Conservation (phyloP, 1,140 invertebrate species). For the Watersipora subatra region DNA sequence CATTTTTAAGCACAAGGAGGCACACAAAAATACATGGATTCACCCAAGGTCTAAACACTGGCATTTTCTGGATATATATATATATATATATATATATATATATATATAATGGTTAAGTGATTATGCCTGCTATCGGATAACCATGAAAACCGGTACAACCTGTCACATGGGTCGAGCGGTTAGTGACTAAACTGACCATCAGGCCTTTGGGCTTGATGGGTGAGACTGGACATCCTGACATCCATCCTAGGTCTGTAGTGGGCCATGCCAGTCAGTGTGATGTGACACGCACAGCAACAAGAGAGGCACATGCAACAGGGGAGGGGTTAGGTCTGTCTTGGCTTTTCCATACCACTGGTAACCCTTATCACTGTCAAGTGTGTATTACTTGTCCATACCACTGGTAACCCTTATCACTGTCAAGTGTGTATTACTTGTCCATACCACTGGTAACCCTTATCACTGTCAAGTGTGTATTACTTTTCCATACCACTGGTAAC, state of each 20-base stretch:
- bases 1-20: not conserved
- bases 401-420: no score
- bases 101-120: no score
- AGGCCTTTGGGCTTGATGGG: no score
- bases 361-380: no score
- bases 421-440: no score
- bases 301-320: not conserved
- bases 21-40: constrained; percentile 13
- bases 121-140: not conserved
- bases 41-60: constrained; percentile 13
- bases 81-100: no score
- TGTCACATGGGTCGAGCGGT: not conserved
- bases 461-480: no score
- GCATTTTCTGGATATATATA: constrained; percentile 14
- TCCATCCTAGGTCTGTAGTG: not conserved
- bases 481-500: no score
- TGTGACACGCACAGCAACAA: not conserved
- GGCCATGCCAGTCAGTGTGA: not conserved
- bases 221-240: not conserved
- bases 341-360: no score
- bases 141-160: not conserved
- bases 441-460: no score
- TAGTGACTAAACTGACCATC: not conserved
- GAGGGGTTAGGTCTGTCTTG: no score
- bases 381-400: no score